Evolutionary conservation across 2,888 invertebrate genomes (phyloP).

Genomic region (Cylloceria caligata): DNA sequence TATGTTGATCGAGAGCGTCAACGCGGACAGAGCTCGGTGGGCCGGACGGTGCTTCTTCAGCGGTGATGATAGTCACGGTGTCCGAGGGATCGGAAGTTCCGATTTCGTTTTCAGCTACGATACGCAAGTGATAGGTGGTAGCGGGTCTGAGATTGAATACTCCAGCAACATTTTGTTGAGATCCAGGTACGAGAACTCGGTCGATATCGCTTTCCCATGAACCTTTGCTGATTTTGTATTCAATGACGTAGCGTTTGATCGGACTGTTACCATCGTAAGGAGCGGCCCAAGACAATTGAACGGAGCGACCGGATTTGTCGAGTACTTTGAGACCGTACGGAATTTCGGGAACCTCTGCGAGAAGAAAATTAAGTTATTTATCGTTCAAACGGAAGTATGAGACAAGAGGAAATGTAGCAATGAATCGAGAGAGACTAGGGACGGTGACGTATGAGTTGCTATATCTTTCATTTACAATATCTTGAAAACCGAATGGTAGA

Average conservation of each 20-base stretch:
- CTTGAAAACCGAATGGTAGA: no score
- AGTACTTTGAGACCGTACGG: slow-evolving; percentile 95
- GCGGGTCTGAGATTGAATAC: slow-evolving; percentile 95
- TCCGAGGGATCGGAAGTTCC: slow-evolving; percentile 97
- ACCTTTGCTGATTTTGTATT: slow-evolving; percentile 94
- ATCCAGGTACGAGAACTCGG: slow-evolving; percentile 94
- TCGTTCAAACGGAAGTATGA: background rate
- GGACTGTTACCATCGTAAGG: slow-evolving; percentile 97
- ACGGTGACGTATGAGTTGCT: no score
- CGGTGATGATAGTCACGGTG: slow-evolving; percentile 96
- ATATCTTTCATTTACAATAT: no score
- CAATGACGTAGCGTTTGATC: slow-evolving; percentile 94
- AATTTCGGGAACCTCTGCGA: slow-evolving; percentile 93
- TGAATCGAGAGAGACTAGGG: no score
- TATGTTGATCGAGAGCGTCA: slow-evolving; percentile 94
- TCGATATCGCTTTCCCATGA: slow-evolving; percentile 94
- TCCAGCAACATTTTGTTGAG: slow-evolving; percentile 93
- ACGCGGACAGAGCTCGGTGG: slow-evolving; percentile 94
- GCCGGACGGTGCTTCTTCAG: slow-evolving; percentile 95
- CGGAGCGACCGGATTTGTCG: slow-evolving; percentile 95
- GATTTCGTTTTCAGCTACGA: slow-evolving; percentile 97
- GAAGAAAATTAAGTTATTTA: slow-evolving; percentile 55
- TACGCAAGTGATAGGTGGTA: slow-evolving; percentile 96
- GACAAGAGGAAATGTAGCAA: no score
- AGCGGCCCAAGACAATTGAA: slow-evolving; percentile 96